Evolutionary conservation across 2,797 vertebrate genomes (phyloP), one percentile per base, ranked within the genome.

Genomic region (Pipistrellus nathusii): DNA sequence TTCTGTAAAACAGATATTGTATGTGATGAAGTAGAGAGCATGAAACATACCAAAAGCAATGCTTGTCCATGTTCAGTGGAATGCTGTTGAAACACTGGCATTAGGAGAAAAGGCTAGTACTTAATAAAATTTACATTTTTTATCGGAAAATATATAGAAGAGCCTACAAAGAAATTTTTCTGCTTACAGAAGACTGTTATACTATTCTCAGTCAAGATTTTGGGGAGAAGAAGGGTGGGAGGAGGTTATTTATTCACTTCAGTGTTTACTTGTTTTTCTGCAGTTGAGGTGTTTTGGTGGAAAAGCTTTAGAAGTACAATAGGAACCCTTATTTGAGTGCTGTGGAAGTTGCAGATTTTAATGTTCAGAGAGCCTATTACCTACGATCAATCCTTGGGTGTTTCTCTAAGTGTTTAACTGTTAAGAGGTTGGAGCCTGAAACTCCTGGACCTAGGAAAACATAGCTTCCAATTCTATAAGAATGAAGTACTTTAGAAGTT

Each of bases 331-430:
- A 8, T 80, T 20, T 95, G 23, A 82, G 20, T 48, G 57, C 76
- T 91, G 2, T 85, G 44, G 10, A 23, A 80, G 53, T 90, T 90
- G 44, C 7, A 85, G 32, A 41, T 64, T 80, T 91, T 55, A 57
- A 46, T 88, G 11, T 85, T 72, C 44, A 72, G 48, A 38, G 41
- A 53, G 7, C 41, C 35, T 71, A 1, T 59, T 94, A 83, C 55
- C 32, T 92, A 77, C 6, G 18, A 44, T n/a, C 62, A 38, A 38
- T 86, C 3, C n/a, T 55, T 83, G 32, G 15, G 85, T 59, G 15
- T 86, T 96, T 94, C 38, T 86, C 38, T 25, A 55, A 90, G 20
- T 75, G 21, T 71, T 57, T 57, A 82, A 66, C n/a, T 88, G 12
- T 76, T 59, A 87, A 90, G 25, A 83, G 18, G 21, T 85, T 85